Evolutionary conservation across 2,888 invertebrate genomes (phyloP), one percentile per base, ranked within the genome.

Genomic region (Luffia ferchaultella): DNA sequence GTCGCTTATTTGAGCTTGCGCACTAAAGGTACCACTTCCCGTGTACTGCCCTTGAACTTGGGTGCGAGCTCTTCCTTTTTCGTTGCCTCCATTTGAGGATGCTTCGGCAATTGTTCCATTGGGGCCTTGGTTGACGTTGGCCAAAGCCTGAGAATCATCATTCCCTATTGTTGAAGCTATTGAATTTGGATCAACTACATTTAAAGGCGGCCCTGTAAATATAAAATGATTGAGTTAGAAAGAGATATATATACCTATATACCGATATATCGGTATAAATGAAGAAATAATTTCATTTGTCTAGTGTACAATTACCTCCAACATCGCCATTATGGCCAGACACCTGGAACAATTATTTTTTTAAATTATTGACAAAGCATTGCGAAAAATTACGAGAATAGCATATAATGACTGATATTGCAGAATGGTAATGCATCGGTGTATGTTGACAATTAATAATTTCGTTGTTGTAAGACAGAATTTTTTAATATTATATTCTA

Each of bases 1-100:
- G 53, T 93, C 93, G 42, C 88, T 89, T 15, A 92, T 91, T 72
- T 92, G 91, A 3, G 93, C 93, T 65, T 90, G 92, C 7, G 94
- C 94, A 55, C 92, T 91, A 65, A 95, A 94, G 0, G 92, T 89
- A 15, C 93, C 93, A 18, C 88, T 85, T 1, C 92, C 91, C 1
- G 89, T 87, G 62, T 94, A 93, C 1, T 90, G 89, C 19, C 94
- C 94, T 49, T 90, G 90, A 1, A 95, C 93, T 75, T 93, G 91
- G 1, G 94, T 92, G 70, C 93, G 92, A 0, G 94, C 90, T 1
- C 89, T 88, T 9, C 92, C 93, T 54, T 90, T 89, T 20, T 88
- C 88, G 61, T 88, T 91, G 57, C 87, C 88, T 15, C 94, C 94
- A 72, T 91, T 90, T 15, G 94, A 90, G 50, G 89, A 87, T 1